These are phyloP conservation scores for Acrocyrtus sp. DNA, from an alignment of 2,888 invertebrate species.

Conservation along the genomic window DNA sequence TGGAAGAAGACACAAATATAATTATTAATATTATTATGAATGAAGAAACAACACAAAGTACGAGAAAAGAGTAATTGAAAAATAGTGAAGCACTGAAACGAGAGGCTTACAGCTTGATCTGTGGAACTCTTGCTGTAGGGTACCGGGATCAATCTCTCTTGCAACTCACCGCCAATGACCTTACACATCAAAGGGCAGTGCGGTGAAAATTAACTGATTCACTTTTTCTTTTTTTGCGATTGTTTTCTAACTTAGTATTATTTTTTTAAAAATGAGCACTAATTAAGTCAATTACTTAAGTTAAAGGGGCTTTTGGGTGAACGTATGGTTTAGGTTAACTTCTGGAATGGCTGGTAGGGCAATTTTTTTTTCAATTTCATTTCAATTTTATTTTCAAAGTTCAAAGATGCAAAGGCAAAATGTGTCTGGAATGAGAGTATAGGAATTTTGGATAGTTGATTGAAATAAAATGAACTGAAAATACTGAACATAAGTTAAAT, in stretches of 20 bases:
- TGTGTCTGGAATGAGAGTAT: too few relatives aligned
- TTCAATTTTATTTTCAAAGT: too few relatives aligned
- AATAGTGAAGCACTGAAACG: constrained; percentile 66
- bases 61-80: constrained; percentile 40
- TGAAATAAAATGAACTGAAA: too few relatives aligned
- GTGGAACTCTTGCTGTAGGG: constrained; percentile 99
- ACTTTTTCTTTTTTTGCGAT: constrained; percentile 53
- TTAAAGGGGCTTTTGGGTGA: constrained; percentile 31
- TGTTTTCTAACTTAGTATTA: constrained; percentile 25
- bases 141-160: constrained; percentile 99
- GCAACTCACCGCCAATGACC: constrained; percentile 99
- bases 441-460: too few relatives aligned
- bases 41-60: constrained; percentile 29
- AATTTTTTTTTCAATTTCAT: too few relatives aligned
- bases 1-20: too few relatives aligned
- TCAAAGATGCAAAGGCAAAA: too few relatives aligned
- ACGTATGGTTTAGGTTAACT: background rate
- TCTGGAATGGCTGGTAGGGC: constrained; percentile 53
- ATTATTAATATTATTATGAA: constrained; percentile 21
- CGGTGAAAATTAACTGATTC: constrained; percentile 72
- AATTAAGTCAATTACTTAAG: constrained; percentile 17
- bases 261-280: constrained; percentile 24
- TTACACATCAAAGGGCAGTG: constrained; percentile 92
- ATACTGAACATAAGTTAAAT: too few relatives aligned
- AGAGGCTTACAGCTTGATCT: constrained; percentile 99